A percentile compares a stretch with the other conserved stretches of the same genome.
Conservation (phyloP, 2,113 vertebrate genomes). For the Struthio camelus region DNA sequence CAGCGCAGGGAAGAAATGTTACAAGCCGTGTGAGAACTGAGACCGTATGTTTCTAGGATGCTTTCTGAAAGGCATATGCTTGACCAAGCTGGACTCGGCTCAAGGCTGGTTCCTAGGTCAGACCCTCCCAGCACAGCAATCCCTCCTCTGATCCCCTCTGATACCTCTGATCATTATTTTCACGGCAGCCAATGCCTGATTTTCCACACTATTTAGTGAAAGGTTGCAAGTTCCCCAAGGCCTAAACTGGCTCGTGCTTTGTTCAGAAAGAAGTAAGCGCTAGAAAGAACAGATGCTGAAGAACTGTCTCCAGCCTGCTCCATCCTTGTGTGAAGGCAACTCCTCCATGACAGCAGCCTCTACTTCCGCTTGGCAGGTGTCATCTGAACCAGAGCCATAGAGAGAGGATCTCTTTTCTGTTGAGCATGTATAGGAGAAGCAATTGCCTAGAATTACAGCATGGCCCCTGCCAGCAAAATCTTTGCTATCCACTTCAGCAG, state of each 20-base stretch:
- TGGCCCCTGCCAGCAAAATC: neutral
- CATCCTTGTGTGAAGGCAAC: neutral
- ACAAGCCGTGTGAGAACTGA: neutral
- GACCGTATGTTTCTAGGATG: neutral
- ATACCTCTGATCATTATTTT: neutral
- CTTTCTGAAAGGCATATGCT: neutral
- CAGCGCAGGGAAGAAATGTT: conserved; percentile 2
- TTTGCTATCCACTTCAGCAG: neutral
- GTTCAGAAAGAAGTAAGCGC: neutral
- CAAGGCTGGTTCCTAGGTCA: neutral
- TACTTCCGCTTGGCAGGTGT: neutral
- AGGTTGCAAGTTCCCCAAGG: conserved; percentile 10
- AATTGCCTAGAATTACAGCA: neutral
- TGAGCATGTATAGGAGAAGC: neutral
- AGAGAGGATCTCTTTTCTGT: neutral
- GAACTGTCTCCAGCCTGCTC: neutral
- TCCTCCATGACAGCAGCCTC: neutral
- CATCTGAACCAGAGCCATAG: neutral
- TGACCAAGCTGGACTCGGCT: neutral
- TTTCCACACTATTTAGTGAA: neutral
- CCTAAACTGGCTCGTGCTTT: neutral
- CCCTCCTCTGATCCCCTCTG: neutral
- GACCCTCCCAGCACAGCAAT: neutral
- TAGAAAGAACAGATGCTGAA: neutral
- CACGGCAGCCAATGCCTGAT: neutral